Base-by-base conservation (phyloP, 2,797 vertebrate species). In the Iguana delicatissima region DNA sequence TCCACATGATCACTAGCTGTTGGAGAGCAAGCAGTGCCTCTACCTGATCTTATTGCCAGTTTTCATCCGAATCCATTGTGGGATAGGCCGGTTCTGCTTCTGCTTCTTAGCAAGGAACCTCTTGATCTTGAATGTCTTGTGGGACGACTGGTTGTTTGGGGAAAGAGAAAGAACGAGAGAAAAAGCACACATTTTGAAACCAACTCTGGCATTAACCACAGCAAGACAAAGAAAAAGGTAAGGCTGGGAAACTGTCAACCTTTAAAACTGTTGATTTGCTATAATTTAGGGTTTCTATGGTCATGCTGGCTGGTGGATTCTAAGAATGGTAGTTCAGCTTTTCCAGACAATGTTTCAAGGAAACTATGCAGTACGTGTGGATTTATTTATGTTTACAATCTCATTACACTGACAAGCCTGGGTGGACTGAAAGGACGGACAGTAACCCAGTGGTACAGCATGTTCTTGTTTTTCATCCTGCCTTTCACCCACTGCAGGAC, bases 61-160 rank as follows among this genome's bases (percentile, higher is more conserved):
- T 95, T 99, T 99, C 99, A 99, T 99, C 92, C 99, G 97, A 94
- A 99, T 99, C 99, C 99, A 99, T 90, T 99, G 99, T n/a, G 99
- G 99, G 94, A 99, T 99, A 1, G 99, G 99, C 90, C 99, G 97
- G 97, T 99, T 99, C 96, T 99, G 99, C 94, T 99, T 99, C 98
- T 99, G 99, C 97, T 99, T 99, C 96, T 99, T 99, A 0, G 99
- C 99, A n/a, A 99, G 98, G 94, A 99, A 99, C 80, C 99, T 98
- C 93, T 99, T 99, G 96, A 99, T 99, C 95, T 98, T 98, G 97
- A 99, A 99, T 0, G 99, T 99, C 97, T 99, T 99, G 96, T 99
- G 99, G 89, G 99, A 99, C 91, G 99, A 99, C 99, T 99, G 85
- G 0, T 13, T 55, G 46, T n/a, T 3, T 7, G n/a, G 42, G 79